Evolutionary conservation across 2,797 vertebrate species (phyloP), one percentile per base, ranked within the genome.

Genomic region (Silurus lanzhouensis): DNA sequence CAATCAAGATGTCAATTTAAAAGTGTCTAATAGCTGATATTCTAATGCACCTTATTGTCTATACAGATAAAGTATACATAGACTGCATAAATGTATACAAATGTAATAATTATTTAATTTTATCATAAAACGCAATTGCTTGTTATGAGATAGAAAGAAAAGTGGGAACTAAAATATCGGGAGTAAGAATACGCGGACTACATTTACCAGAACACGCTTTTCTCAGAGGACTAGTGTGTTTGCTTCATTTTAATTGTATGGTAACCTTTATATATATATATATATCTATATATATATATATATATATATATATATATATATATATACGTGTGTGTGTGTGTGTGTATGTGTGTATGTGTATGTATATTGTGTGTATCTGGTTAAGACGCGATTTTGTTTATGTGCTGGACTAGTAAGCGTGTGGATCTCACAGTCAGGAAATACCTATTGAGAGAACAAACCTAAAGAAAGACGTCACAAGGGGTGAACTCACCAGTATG

Each of bases 401-500:
- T 48, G 22, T 6, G 13, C 14, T 25, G 6, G 4, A 13, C 1
- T 64, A 9, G 22, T 1, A 19, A 66, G 78, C 14, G 38, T 19
- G 25, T 63, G 5, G 48, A 52, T 38, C 38, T 7, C 10, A 2
- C 1, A 38, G 2, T 77, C 7, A 61, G 15, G 2, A 58, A 38
- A 9, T 38, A 31, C 9, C 6, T 78, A 20, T 22, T 78, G 0
- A 44, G 3, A n/a, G 5, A 52, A 19, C 8, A 52, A 52, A 66
- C 6, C 1, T 9, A 48, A 6, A 48, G 22, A 64, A 20, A 25
- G 5, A 46, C 46, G 10, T 22, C 48, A 38, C 27, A 60, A 46
- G 48, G 84, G 8, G 64, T 25, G 17, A 9, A 12, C 25, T 31
- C 20, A 31, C 19, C 6, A 3, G 2, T 0, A 95, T 95, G 95